phyloP scores from a whole-genome alignment of 2,797 vertebrate genomes.

The Rhinatrema bivittatum region DNA sequence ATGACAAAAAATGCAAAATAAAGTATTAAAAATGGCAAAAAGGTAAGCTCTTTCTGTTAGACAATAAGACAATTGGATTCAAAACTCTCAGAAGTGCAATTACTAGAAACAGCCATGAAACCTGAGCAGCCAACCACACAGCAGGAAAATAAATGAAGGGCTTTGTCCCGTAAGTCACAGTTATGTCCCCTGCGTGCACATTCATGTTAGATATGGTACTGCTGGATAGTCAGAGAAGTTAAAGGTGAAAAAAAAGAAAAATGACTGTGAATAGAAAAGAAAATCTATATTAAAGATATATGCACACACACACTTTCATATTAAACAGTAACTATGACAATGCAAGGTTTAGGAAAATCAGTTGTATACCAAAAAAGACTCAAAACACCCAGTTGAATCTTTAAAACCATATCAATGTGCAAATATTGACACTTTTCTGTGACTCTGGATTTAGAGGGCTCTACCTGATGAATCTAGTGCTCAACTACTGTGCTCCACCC shows the following conservation, averaged over 20 bases:
- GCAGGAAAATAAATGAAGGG: conserved; percentile 7
- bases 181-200: not conserved
- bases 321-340: not conserved
- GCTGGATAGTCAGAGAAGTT: not conserved
- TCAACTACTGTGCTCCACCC: too few relatives aligned
- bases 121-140: not conserved
- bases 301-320: not conserved
- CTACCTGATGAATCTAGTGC: too few relatives aligned
- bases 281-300: too few relatives aligned
- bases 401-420: too few relatives aligned
- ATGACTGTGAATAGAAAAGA: not conserved
- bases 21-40: conserved; percentile 20
- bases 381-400: too few relatives aligned
- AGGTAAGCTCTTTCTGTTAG: not conserved
- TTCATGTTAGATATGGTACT: not conserved
- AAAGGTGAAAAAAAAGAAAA: not conserved
- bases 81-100: conserved; percentile 9
- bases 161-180: not conserved
- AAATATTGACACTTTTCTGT: too few relatives aligned
- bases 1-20: too few relatives aligned
- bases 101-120: conserved; percentile 13
- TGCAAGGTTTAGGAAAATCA: too few relatives aligned
- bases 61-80: conserved; percentile 6
- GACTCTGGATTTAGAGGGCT: too few relatives aligned
- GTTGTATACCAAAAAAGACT: too few relatives aligned